These are phyloP conservation scores for Diadophis punctatus DNA, from an alignment of 2,113 vertebrate species.

Conservation along the genomic window DNA sequence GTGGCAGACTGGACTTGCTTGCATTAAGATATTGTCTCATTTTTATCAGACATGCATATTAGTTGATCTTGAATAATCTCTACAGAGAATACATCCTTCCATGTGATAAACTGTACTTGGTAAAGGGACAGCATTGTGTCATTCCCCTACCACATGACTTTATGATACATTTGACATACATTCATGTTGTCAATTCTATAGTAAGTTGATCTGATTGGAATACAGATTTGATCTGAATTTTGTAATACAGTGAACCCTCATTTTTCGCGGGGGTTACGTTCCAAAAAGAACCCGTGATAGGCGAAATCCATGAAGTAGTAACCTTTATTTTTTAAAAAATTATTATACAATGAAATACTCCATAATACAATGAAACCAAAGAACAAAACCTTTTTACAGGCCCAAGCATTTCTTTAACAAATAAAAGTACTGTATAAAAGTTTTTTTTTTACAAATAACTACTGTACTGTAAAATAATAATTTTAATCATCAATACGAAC, in stretches of 20 bases:
- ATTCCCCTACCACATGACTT: neutral
- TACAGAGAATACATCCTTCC: neutral
- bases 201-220: neutral
- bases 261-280: no score
- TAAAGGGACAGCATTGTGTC: neutral
- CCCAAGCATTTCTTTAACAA: no score
- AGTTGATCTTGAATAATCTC: neutral
- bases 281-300: no score
- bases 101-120: neutral
- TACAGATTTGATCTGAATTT: neutral
- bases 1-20: neutral
- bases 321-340: no score
- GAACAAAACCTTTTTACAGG: no score
- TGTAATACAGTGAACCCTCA: neutral
- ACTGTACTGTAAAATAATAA: no score
- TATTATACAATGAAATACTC: no score
- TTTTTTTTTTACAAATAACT: no score
- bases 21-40: neutral
- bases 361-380: no score
- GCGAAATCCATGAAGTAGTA: no score
- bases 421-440: no score
- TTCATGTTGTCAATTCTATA: neutral
- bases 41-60: neutral
- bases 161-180: neutral
- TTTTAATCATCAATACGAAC: no score